These are phyloP conservation scores for Hepsetus odoe DNA, from an alignment of 2,113 vertebrate species.

Conservation along the genomic window DNA sequence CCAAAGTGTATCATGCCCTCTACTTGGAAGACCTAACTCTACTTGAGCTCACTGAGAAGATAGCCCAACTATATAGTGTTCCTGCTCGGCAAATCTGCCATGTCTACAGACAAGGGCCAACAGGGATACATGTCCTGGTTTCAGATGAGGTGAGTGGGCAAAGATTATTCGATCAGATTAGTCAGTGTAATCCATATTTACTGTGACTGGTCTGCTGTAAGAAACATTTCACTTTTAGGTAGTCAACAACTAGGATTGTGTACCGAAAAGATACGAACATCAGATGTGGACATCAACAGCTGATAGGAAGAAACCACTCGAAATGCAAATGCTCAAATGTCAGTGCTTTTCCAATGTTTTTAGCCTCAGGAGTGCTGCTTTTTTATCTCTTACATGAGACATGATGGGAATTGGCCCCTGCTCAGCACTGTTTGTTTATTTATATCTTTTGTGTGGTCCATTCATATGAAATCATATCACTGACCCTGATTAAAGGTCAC, in stretches of 20 bases:
- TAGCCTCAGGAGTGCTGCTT: neutral
- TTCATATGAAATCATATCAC: neutral
- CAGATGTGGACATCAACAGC: no score
- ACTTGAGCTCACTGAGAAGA: constrained; percentile 88
- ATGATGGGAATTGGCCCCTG: neutral
- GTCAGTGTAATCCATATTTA: neutral
- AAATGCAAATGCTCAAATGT: neutral
- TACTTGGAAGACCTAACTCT: constrained; percentile 90
- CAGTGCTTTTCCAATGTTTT: neutral
- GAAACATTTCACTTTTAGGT: neutral
- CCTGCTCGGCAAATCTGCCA: constrained; percentile 86
- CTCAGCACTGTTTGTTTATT: neutral
- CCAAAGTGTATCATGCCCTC: constrained; percentile 90
- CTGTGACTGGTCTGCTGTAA: neutral
- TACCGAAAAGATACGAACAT: no score
- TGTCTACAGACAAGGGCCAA: constrained; percentile 86
- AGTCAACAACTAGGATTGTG: neutral
- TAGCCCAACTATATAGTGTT: constrained; percentile 87
- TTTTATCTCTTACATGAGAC: neutral
- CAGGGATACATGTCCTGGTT: constrained; percentile 88
- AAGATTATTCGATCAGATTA: neutral
- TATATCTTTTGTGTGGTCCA: neutral
- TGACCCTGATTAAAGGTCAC: no score
- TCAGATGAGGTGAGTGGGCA: constrained; percentile 85
- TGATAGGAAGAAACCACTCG: neutral